Conservation (phyloP, 1,140 invertebrate species). For the Lasioglossum baleicum region DNA sequence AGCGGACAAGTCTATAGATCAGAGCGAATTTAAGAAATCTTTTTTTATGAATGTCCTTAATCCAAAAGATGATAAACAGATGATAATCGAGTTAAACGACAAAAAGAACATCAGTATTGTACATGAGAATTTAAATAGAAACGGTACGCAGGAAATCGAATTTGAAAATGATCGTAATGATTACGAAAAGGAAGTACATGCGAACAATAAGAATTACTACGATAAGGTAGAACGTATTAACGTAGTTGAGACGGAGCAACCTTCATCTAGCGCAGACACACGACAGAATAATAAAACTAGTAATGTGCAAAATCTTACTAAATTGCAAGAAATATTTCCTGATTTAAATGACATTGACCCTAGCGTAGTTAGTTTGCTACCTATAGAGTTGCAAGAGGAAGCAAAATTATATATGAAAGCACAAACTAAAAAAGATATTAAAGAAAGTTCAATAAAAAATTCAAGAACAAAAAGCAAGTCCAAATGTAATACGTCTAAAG, state of each 20-base stretch:
- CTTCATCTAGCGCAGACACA: background rate
- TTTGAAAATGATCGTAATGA: background rate
- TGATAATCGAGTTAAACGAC: constrained; percentile 30
- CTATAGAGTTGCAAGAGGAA: constrained; percentile 72
- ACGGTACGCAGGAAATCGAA: background rate
- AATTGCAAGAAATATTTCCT: constrained; percentile 79
- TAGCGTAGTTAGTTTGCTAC: constrained; percentile 73
- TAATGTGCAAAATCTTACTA: constrained; percentile 41
- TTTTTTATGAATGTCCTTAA: constrained; percentile 74
- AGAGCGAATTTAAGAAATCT: constrained; percentile 68
- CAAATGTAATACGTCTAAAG: constrained; percentile 16
- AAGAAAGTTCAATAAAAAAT: constrained; percentile 43
- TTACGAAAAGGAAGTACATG: background rate
- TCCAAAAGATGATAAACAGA: constrained; percentile 19
- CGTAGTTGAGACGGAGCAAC: background rate
- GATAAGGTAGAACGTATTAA: background rate
- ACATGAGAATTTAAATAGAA: constrained; percentile 1
- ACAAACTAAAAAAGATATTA: constrained; percentile 53
- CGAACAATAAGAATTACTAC: background rate
- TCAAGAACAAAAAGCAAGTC: constrained; percentile 51
- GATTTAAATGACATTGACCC: constrained; percentile 77
- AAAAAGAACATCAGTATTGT: constrained; percentile 9
- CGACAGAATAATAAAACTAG: background rate
- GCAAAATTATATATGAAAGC: constrained; percentile 68
- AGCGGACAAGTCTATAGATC: constrained; percentile 46